These are phyloP conservation scores for Meda fulgida DNA, from an alignment of 2,797 vertebrate genomes.

Conservation along the genomic window DNA sequence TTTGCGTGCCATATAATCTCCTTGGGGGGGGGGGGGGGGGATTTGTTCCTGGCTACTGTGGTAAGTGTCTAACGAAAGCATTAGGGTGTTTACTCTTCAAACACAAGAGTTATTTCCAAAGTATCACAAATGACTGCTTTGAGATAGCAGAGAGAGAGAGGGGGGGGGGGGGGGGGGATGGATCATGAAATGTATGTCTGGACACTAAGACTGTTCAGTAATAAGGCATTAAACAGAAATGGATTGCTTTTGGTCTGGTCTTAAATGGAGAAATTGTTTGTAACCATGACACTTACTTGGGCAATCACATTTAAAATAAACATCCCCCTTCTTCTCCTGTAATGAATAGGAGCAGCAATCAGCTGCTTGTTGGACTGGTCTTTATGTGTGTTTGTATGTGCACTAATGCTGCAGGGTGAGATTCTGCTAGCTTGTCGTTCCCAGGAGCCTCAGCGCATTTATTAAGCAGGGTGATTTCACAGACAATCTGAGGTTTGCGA, in stretches of 20 bases:
- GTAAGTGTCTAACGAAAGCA: slow-evolving; percentile 7
- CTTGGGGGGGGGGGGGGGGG: neutral
- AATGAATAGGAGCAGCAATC: slow-evolving; percentile 58
- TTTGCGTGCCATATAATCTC: slow-evolving; percentile 22
- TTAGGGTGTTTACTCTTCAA: slow-evolving; percentile 38
- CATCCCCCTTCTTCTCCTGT: slow-evolving; percentile 49
- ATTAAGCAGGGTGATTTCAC: slow-evolving; percentile 83
- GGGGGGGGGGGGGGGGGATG: neutral
- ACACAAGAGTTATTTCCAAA: slow-evolving; percentile 30
- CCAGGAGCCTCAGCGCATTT: slow-evolving; percentile 74
- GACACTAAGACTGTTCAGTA: slow-evolving; percentile 17
- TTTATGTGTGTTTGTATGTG: slow-evolving; percentile 52
- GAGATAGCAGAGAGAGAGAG: slow-evolving; percentile 3
- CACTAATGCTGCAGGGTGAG: slow-evolving; percentile 61
- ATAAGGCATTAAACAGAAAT: slow-evolving; percentile 43
- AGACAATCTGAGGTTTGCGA: slow-evolving; percentile 85
- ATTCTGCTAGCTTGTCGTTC: slow-evolving; percentile 68
- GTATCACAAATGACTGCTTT: slow-evolving; percentile 15
- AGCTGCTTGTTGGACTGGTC: slow-evolving; percentile 54
- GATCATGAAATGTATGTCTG: slow-evolving; percentile 33
- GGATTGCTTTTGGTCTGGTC: slow-evolving; percentile 42
- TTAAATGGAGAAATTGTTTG: slow-evolving; percentile 38
- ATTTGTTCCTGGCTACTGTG: slow-evolving; percentile 26
- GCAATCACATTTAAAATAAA: slow-evolving; percentile 55
- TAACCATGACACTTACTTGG: slow-evolving; percentile 46